Conservation (phyloP, 2,113 vertebrate species). For the Tetrax tetrax region DNA sequence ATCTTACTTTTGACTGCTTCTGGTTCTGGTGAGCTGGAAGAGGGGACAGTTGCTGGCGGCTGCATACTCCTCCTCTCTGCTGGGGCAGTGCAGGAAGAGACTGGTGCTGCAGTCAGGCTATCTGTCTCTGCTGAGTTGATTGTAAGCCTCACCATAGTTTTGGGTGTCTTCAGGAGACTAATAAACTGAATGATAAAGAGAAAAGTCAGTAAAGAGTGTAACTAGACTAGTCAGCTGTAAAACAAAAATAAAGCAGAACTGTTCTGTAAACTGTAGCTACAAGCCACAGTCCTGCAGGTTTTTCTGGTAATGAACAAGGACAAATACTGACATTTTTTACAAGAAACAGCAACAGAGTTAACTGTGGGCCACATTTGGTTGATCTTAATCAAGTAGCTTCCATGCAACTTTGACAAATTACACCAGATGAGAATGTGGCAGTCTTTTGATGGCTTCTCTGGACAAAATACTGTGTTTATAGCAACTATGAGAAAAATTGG, state of each 20-base stretch:
- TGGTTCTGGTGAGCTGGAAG: slow-evolving; percentile 69
- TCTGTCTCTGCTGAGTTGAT: slow-evolving; percentile 71
- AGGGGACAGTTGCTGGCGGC: background rate
- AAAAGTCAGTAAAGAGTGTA: background rate
- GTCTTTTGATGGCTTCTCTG: background rate
- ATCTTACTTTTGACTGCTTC: slow-evolving; percentile 83
- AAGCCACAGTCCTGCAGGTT: background rate
- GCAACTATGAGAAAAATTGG: background rate
- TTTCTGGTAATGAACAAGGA: background rate
- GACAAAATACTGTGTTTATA: background rate
- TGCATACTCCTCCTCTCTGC: slow-evolving; percentile 64
- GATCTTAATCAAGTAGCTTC: background rate
- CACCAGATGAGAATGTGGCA: background rate
- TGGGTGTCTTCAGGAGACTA: slow-evolving; percentile 79
- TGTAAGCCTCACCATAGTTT: slow-evolving; percentile 79
- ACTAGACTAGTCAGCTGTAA: background rate
- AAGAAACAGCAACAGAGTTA: background rate
- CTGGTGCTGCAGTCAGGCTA: slow-evolving; percentile 7
- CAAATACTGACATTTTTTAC: background rate
- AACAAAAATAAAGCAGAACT: background rate
- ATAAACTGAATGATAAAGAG: slow-evolving; percentile 75
- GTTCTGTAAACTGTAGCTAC: background rate
- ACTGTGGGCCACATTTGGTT: background rate
- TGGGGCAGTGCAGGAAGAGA: background rate
- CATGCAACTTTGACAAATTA: background rate